Evolutionary conservation across 2,113 vertebrate species (phyloP), one percentile per base, ranked within the genome.

Genomic region (Nettapus auritus): DNA sequence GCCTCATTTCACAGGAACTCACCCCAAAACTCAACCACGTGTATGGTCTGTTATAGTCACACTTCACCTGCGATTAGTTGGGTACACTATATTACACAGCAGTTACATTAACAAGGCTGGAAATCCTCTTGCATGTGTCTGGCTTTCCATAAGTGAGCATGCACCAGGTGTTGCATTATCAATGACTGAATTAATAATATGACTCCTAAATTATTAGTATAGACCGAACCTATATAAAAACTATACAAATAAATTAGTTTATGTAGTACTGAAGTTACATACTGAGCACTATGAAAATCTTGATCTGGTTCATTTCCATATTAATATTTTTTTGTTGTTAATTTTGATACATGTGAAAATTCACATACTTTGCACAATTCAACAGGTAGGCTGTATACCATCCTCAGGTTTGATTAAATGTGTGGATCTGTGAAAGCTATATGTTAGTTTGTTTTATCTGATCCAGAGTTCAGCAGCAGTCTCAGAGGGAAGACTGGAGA

Each of bases 91-190:
- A 52, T 34, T 36, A 21, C 44, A 4, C 15, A 56, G 67, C 53
- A 68, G 33, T 38, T 69, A 5, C 8, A 10, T 31, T 52, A 19
- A 6, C 46, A 40, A 36, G 34, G 66, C 28, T 73, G 62, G 13
- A 71, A 73, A 40, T 4, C 17, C 12, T 56, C 46, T 29, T 62
- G 25, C 12, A 12, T 2, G 0, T 4, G 8, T 5, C 44, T 50
- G 56, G 28, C 12, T 53, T 69, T 69, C 46, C 25, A 3, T 9
- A 4, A 0, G 0, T 15, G 52, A 63, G 13, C 11, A 20, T 11
- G 1, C 1, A 53, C 31, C 62, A 67, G 40, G 16, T 19, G 7
- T 17, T 67, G 62, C 7, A 48, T 56, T 70, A n/a, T 48, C 2
- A 8, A 31, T 36, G 13, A 31, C 19, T 59, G 44, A 31, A 40